Evolutionary conservation across 2,797 vertebrate genomes (phyloP).

Genomic region (Malurus leucopterus): DNA sequence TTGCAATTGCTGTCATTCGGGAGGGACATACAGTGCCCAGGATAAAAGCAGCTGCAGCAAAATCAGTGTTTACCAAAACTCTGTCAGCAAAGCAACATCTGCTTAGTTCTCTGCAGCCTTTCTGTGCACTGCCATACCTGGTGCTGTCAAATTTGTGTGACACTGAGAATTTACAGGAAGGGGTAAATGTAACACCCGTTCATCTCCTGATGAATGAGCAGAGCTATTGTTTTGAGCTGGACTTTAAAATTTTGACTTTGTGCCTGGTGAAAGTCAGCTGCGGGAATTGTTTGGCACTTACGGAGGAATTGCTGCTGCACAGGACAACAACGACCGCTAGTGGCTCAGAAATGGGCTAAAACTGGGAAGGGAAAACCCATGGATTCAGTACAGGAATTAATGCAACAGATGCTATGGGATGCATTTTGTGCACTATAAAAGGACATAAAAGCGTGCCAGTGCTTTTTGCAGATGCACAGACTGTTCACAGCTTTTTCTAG

Average conservation of each 20-base stretch:
- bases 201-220: not conserved
- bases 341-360: not conserved
- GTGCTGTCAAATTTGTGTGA: slow-evolving; percentile 9
- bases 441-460: not conserved
- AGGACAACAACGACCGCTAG: slow-evolving; percentile 47
- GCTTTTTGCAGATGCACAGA: not conserved
- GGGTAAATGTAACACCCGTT: not conserved
- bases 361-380: not conserved
- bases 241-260: not conserved
- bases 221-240: not conserved
- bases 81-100: not conserved
- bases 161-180: not conserved
- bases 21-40: not conserved
- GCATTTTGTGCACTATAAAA: not conserved
- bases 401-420: not conserved
- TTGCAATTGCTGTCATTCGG: not conserved
- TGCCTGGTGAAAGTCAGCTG: not conserved
- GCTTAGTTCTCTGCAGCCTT: not conserved
- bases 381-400: not conserved
- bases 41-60: slow-evolving; percentile 6
- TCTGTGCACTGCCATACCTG: not conserved
- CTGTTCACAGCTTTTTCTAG: not conserved
- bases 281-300: not conserved
- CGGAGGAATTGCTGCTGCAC: not conserved
- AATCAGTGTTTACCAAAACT: not conserved